Evolutionary conservation across 2,797 vertebrate genomes (phyloP), one percentile per base, ranked within the genome.

Genomic region (Nasua narica): DNA sequence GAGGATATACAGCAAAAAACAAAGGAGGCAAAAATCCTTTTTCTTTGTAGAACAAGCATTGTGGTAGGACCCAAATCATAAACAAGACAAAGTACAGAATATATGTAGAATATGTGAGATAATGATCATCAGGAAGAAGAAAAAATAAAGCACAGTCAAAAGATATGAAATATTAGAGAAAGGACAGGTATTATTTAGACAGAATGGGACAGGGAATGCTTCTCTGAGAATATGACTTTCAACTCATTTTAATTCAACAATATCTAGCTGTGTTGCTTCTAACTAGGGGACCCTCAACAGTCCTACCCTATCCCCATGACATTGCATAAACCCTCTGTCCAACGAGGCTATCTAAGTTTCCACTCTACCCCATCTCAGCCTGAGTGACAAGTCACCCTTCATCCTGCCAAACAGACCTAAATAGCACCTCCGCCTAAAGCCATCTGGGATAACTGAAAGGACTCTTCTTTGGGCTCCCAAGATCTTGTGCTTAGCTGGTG

Each of bases 221-320:
- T 72, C n/a, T 78, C 23, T 82, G 81, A 74, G 46, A 70, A 54
- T 50, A 56, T 8, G 14, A 81, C n/a, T 94, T 84, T 86, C 65
- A 82, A 25, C 19, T 82, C 7, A 40, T 79, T 83, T 85, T 83
- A 50, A 83, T 29, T 95, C 54, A 95, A 35, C 1, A 82, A 70
- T 54, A 52, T 0, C 82, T 8, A 74, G 62, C 18, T 54, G 4
- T 14, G 2, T 43, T 50, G 4, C 46, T 88, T 85, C 25, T 65
- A 37, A 69, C 15, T 0, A 84, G 19, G 15, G 21, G 29, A 67
- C 0, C 15, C 9, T 82, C 8, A 15, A 2, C 60, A n/a, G 32
- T 48, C 3, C 23, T 69, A 13, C 2, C 18, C 15, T 67, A 32
- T 14, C 18, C 19, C 37, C 12, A 7, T 1, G 29, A 72, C 1